Percentiles rank a stretch among this genome's conserved stretches.
These are phyloP conservation scores for Pipistrellus nathusii DNA, from an alignment of 2,797 vertebrate genomes.

Conservation along the genomic window DNA sequence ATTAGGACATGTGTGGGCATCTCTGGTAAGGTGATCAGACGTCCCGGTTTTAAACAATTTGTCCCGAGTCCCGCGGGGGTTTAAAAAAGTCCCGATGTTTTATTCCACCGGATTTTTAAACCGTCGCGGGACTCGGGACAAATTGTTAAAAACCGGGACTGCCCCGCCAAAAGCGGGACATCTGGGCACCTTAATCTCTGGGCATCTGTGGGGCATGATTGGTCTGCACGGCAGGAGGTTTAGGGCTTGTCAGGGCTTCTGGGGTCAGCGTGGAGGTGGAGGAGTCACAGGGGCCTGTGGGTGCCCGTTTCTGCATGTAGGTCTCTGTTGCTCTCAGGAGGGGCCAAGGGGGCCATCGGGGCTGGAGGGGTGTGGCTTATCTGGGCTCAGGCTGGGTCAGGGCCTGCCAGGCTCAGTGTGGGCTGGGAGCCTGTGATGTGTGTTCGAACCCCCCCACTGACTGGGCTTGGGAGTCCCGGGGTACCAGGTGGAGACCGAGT, in stretches of 20 bases:
- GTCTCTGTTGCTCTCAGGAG: neutral
- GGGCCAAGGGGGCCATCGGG: neutral
- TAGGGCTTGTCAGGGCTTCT: neutral
- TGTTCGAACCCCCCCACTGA: neutral
- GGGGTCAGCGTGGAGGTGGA: neutral
- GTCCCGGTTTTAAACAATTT: too few relatives aligned
- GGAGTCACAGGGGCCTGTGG: neutral
- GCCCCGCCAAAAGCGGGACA: too few relatives aligned
- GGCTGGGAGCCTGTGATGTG: neutral
- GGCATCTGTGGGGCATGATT: neutral
- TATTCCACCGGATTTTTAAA: too few relatives aligned
- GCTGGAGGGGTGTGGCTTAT: neutral
- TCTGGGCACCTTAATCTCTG: neutral
- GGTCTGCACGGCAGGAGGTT: neutral
- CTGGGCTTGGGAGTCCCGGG: neutral
- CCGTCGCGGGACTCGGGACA: too few relatives aligned
- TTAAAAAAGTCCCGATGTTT: too few relatives aligned
- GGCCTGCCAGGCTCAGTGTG: neutral
- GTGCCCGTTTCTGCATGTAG: neutral
- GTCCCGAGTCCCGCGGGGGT: too few relatives aligned
- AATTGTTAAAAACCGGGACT: too few relatives aligned
- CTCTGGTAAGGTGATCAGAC: neutral
- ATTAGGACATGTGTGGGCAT: neutral
- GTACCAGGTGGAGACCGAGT: slow-evolving; percentile 89
- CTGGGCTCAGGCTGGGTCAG: neutral